phyloP scores from a whole-genome alignment of 2,797 vertebrate genomes.

The Vultur gryphus region DNA sequence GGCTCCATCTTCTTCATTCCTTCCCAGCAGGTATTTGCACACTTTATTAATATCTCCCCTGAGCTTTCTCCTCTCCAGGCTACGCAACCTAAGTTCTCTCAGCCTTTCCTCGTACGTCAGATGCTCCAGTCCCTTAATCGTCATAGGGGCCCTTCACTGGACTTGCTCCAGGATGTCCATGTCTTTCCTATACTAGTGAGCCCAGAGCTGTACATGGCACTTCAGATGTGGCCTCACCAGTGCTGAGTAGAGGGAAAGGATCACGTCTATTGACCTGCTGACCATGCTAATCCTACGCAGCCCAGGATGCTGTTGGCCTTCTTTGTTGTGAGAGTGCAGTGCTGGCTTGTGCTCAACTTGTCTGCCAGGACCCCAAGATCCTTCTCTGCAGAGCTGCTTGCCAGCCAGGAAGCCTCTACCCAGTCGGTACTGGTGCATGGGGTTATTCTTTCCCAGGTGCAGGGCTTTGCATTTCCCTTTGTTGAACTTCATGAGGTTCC shows the following conservation, averaged over 20 bases:
- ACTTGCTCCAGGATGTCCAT: neutral
- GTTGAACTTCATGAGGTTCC: neutral
- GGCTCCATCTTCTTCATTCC: neutral
- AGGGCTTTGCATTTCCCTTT: neutral
- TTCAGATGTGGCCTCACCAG: neutral
- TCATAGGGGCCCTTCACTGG: rapidly evolving
- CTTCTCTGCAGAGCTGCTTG: neutral
- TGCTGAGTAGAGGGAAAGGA: neutral
- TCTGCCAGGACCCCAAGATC: neutral
- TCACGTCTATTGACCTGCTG: neutral
- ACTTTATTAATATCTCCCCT: neutral
- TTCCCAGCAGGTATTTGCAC: neutral
- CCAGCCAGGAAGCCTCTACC: neutral
- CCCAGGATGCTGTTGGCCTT: neutral
- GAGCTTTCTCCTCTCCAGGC: neutral
- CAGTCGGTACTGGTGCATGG: neutral
- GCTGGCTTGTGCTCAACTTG: neutral
- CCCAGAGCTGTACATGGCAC: neutral
- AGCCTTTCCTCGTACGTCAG: neutral
- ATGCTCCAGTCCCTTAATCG: neutral
- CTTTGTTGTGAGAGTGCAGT: neutral
- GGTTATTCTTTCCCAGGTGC: neutral
- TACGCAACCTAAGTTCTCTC: neutral
- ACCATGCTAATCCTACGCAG: neutral
- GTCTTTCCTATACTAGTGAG: neutral